These are phyloP conservation scores for Calameuta pallipes DNA, from an alignment of 2,888 invertebrate genomes.

Conservation along the genomic window DNA sequence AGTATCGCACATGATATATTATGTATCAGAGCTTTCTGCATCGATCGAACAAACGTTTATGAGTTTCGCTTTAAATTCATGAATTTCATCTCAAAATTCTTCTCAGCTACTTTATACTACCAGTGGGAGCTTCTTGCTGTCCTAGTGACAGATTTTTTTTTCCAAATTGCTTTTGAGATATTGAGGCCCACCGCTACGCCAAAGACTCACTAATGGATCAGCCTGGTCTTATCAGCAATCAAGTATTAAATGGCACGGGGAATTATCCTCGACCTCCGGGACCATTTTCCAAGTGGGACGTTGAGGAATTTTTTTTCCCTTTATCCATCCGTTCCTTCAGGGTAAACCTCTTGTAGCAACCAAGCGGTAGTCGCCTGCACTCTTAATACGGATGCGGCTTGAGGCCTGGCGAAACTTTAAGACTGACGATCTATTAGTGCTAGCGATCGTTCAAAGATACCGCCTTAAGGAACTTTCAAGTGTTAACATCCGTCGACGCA, in stretches of 20 bases:
- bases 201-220: constrained; percentile 13
- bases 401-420: neutral
- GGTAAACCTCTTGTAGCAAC: too few relatives aligned
- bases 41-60: too few relatives aligned
- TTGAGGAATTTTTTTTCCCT: constrained; percentile 6
- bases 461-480: constrained; percentile 26
- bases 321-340: too few relatives aligned
- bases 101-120: too few relatives aligned
- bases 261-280: constrained; percentile 15
- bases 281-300: constrained; percentile 12
- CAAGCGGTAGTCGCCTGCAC: neutral
- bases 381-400: neutral
- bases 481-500: constrained; percentile 27
- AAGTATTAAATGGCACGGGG: constrained; percentile 17
- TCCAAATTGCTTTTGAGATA: neutral
- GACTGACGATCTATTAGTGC: constrained; percentile 16
- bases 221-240: constrained; percentile 15
- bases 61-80: too few relatives aligned
- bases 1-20: too few relatives aligned
- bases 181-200: constrained; percentile 5
- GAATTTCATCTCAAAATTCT: too few relatives aligned
- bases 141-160: neutral
- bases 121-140: too few relatives aligned
- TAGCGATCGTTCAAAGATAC: constrained; percentile 17
- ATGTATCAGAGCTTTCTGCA: too few relatives aligned